Evolutionary conservation across 2,113 vertebrate species (phyloP).

Genomic region (Blennius ocellaris): DNA sequence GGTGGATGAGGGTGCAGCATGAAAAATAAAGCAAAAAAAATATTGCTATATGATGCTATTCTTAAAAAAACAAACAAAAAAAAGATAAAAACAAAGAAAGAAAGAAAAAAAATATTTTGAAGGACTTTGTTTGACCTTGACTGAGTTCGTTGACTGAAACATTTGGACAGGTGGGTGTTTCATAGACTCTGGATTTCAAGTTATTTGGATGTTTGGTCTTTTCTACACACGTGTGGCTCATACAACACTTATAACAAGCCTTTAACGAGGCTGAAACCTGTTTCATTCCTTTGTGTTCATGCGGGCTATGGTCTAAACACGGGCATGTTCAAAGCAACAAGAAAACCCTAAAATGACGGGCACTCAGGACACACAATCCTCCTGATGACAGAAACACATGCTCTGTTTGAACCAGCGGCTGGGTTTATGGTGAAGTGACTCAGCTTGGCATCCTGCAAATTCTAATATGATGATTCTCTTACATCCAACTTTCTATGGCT

Average conservation of each 20-base stretch:
- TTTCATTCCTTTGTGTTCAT: slow-evolving; percentile 57
- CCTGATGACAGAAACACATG: slow-evolving; percentile 80
- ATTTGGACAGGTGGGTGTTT: slow-evolving; percentile 59
- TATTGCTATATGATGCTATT: too few species aligned
- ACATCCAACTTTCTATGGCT: slow-evolving; percentile 9
- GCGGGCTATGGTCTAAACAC: slow-evolving; percentile 22
- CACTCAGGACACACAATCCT: slow-evolving; percentile 60
- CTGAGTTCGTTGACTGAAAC: slow-evolving; percentile 63
- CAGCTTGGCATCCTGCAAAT: slow-evolving; percentile 54
- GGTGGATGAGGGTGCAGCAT: not conserved
- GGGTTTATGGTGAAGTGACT: slow-evolving; percentile 60
- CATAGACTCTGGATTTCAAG: slow-evolving; percentile 28
- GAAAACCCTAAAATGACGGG: slow-evolving; percentile 50
- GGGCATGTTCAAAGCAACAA: slow-evolving; percentile 63
- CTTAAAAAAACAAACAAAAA: too few species aligned
- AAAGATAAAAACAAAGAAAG: too few species aligned
- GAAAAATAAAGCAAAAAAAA: not conserved
- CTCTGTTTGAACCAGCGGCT: slow-evolving; percentile 55
- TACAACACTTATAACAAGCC: not conserved
- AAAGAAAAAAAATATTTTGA: too few species aligned
- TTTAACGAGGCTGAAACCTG: slow-evolving; percentile 60
- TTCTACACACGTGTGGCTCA: slow-evolving; percentile 39
- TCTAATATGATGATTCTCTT: slow-evolving; percentile 33
- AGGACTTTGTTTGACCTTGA: slow-evolving; percentile 16
- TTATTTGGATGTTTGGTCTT: slow-evolving; percentile 56